These are phyloP conservation scores for Solea senegalensis DNA, from an alignment of 2,113 vertebrate species.

Conservation along the genomic window DNA sequence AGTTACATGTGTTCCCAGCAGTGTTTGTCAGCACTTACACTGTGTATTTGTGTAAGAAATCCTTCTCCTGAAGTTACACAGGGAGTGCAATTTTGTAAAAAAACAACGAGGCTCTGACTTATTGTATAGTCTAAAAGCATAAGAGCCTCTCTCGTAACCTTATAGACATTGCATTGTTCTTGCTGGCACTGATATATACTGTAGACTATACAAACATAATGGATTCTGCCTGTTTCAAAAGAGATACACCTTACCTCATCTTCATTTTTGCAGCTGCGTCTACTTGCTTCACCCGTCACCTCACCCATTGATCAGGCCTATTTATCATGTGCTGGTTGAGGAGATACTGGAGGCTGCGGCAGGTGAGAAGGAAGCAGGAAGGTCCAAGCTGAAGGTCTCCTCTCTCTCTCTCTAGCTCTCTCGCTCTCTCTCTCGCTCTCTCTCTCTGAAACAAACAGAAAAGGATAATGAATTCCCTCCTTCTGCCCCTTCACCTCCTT, in stretches of 20 bases:
- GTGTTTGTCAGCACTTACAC: no score
- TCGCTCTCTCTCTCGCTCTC: constrained; percentile 27
- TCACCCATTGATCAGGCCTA: constrained; percentile 54
- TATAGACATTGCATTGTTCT: constrained; percentile 15
- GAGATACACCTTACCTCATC: constrained; percentile 48
- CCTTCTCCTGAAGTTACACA: constrained; percentile 9
- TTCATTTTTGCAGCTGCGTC: constrained; percentile 54
- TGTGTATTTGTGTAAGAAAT: not conserved
- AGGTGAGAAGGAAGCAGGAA: constrained; percentile 49
- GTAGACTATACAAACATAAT: constrained; percentile 30
- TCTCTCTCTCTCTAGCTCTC: constrained; percentile 12
- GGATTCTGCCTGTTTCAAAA: constrained; percentile 45
- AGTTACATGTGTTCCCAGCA: no score
- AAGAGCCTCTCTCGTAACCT: constrained; percentile 11
- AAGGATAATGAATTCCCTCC: constrained; percentile 74
- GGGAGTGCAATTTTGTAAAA: constrained; percentile 11
- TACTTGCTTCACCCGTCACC: constrained; percentile 63
- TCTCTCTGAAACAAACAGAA: constrained; percentile 41
- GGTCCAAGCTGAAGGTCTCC: constrained; percentile 68
- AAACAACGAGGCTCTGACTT: constrained; percentile 12
- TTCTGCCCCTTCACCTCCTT: constrained; percentile 55
- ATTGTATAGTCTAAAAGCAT: not conserved
- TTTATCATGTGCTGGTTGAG: constrained; percentile 72
- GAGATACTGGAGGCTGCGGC: constrained; percentile 59
- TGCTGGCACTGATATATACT: constrained; percentile 34